These are phyloP conservation scores for Sorex araneus DNA, from an alignment of 2,113 vertebrate species.

Conservation along the genomic window DNA sequence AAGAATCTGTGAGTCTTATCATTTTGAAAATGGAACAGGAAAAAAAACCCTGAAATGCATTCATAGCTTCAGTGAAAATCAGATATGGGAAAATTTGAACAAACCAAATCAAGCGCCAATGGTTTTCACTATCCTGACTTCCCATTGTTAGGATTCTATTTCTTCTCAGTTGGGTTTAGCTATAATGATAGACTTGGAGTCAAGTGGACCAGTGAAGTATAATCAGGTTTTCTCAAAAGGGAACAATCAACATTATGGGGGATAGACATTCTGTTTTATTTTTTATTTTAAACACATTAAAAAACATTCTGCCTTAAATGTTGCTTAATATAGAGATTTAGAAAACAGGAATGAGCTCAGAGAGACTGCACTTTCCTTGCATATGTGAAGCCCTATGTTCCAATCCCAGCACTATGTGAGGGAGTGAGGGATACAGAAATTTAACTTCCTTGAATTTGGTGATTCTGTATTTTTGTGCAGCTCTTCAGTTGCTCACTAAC, in stretches of 20 bases:
- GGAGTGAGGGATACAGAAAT: background rate
- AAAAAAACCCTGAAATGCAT: background rate
- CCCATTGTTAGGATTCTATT: background rate
- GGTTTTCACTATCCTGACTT: background rate
- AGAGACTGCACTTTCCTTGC: no score
- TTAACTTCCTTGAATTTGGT: conserved; percentile 24
- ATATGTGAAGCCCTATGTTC: no score
- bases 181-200: conserved; percentile 70
- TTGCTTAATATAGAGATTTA: background rate
- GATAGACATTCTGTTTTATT: conserved; percentile 36
- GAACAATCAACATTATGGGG: background rate
- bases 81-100: conserved; percentile 51
- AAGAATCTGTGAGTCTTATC: conserved; percentile 62
- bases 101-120: conserved; percentile 1
- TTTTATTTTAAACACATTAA: no score
- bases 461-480: background rate
- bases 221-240: conserved; percentile 61
- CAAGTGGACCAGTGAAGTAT: conserved; percentile 9
- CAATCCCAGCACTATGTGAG: no score
- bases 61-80: conserved; percentile 71
- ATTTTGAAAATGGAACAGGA: conserved; percentile 54
- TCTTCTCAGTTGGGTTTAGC: background rate
- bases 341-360: no score
- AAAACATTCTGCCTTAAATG: no score
- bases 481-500: background rate